Percentiles rank a stretch among this genome's conserved stretches.
Conservation (phyloP, 2,113 vertebrate genomes). For the Eurypyga helias region DNA sequence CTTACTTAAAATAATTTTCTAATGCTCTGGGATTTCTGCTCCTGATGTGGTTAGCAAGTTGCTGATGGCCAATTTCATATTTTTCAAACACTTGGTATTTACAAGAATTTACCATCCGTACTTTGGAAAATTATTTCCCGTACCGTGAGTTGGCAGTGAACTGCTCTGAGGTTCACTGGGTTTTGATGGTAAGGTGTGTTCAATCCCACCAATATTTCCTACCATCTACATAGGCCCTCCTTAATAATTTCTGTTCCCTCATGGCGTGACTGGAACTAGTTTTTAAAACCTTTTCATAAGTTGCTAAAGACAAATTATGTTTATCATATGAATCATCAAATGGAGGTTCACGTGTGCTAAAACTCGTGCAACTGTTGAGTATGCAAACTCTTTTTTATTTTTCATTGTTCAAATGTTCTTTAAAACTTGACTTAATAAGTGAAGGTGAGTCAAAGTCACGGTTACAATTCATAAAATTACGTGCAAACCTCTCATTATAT, state of each 20-base stretch:
- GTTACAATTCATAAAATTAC: background rate
- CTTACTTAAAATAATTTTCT: background rate
- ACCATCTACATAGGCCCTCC: background rate
- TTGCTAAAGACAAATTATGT: background rate
- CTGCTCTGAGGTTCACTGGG: background rate
- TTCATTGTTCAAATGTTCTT: background rate
- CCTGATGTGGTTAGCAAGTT: background rate
- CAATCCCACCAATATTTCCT: background rate
- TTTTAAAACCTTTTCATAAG: background rate
- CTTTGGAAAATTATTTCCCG: background rate
- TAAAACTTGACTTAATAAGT: background rate
- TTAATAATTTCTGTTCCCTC: background rate
- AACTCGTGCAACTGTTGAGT: background rate
- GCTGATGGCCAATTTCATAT: background rate
- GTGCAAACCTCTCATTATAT: background rate
- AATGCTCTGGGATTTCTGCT: background rate
- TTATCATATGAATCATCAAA: background rate
- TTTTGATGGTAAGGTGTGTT: background rate
- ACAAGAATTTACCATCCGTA: background rate
- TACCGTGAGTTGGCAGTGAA: background rate
- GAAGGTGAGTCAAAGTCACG: background rate
- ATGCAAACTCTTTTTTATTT: background rate
- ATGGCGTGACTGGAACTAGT: background rate
- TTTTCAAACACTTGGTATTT: background rate
- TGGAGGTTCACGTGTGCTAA: background rate